Evolutionary conservation across 2,888 invertebrate genomes (phyloP).

Genomic region (Drosophila mulleri): DNA sequence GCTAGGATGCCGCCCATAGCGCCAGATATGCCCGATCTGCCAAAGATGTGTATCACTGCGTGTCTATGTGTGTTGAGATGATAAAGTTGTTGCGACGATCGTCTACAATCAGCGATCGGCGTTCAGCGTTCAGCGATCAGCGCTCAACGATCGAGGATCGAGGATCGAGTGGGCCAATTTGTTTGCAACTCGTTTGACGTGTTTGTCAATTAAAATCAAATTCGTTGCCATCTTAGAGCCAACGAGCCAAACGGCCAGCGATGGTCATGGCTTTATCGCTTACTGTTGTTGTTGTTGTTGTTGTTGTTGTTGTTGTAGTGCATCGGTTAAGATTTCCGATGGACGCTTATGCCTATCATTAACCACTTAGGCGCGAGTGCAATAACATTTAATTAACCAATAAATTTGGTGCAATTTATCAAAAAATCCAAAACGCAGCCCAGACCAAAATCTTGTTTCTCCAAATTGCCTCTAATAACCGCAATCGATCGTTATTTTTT

Average conservation of each 20-base stretch:
- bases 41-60: slow-evolving; percentile 24
- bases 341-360: slow-evolving; percentile 60
- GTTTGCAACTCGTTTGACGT: slow-evolving; percentile 75
- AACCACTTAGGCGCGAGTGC: slow-evolving; percentile 77
- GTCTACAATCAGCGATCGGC: slow-evolving; percentile 46
- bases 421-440: slow-evolving; percentile 44
- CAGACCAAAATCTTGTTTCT: slow-evolving; percentile 67
- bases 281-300: neutral
- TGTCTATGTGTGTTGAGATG: slow-evolving; percentile 32
- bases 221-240: slow-evolving; percentile 67
- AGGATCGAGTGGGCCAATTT: slow-evolving; percentile 65
- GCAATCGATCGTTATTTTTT: slow-evolving; percentile 83
- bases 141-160: slow-evolving; percentile 18
- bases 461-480: slow-evolving; percentile 82
- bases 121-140: too few relatives aligned
- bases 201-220: slow-evolving; percentile 82
- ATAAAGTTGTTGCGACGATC: slow-evolving; percentile 69
- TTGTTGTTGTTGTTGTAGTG: neutral
- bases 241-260: slow-evolving; percentile 14
- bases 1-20: slow-evolving; percentile 68
- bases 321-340: slow-evolving; percentile 36
- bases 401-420: slow-evolving; percentile 79
- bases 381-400: slow-evolving; percentile 81
- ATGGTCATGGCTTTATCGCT: slow-evolving; percentile 2
- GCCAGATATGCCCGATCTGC: slow-evolving; percentile 28